Base-by-base conservation (phyloP, 2,113 vertebrate species). In the Eolophus roseicapilla region DNA sequence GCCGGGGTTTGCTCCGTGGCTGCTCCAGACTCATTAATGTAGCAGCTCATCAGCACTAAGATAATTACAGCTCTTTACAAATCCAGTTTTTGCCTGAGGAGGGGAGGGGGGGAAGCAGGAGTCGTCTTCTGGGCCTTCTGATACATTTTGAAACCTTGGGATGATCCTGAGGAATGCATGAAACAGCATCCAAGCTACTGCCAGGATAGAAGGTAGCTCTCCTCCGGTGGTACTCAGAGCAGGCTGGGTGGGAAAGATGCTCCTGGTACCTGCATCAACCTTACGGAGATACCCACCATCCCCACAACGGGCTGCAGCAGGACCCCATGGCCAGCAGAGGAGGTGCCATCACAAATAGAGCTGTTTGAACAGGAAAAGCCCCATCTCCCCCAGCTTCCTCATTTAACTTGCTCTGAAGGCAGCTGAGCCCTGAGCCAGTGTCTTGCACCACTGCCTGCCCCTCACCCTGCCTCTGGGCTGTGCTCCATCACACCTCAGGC, bases 151-250 rank as follows among this genome's bases (percentile, higher is more conserved):
- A n/a, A 64, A 10, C 7, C 2, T n/a, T 27, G 39, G 20, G 57
- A 76, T 9, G 50, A 13, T 13, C 39, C 3, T 1, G 9, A 71
- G 85, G 84, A n/a, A 21, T 7, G 1, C 1, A 17, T 1, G 10
- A n/a, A 68, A 67, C 60, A 53, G 29, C 64, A 29, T 10, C 46
- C 37, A 29, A 46, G 43, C 35, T 31, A 7, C 39, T 12, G 39
- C 47, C 8, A 13, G 64, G 55, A 15, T 13, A 4, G 5, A 17
- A 17, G 55, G 43, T 5, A 86, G 43, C 71, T 33, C 62, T 41
- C 11, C 50, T n/a, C 33, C 2, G 4, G n/a, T 6, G 63, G 52
- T 9, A 46, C 44, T 27, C 6, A 2, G 47, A 24, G 75, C 18
- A 33, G 47, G 85, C 39, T 35, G 33, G 46, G 28, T 29, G 28